phyloP scores from a whole-genome alignment of 2,113 vertebrate species.

The Dipodomys ordii region DNA sequence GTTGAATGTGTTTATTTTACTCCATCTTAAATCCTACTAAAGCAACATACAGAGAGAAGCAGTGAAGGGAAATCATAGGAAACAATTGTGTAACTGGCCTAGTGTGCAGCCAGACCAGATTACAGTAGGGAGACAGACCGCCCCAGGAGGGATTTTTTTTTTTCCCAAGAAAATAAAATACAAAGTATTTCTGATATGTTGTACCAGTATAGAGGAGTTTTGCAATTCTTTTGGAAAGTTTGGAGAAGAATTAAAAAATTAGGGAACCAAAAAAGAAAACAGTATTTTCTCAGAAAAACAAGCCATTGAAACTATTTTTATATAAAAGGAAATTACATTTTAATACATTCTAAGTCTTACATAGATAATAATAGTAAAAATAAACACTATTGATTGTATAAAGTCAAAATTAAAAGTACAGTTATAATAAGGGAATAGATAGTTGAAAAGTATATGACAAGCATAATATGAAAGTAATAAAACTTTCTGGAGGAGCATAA shows the following conservation, averaged over 20 bases:
- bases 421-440: neutral
- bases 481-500: neutral
- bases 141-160: too few relatives aligned
- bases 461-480: neutral
- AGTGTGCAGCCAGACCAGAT: neutral
- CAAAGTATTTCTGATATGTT: neutral
- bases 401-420: constrained; percentile 2
- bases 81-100: neutral
- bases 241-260: neutral
- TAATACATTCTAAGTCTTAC: neutral
- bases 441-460: neutral
- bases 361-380: constrained; percentile 30
- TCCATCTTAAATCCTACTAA: constrained; percentile 12
- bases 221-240: neutral
- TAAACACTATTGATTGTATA: neutral
- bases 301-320: constrained; percentile 32
- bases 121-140: neutral
- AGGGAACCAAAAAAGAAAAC: neutral
- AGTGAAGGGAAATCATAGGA: neutral
- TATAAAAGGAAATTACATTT: constrained; percentile 3
- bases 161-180: neutral
- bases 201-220: neutral
- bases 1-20: constrained; percentile 33
- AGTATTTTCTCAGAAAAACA: constrained; percentile 14
- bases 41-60: neutral